Conservation (phyloP, 1,140 invertebrate genomes). For the Calosoma granatense region DNA sequence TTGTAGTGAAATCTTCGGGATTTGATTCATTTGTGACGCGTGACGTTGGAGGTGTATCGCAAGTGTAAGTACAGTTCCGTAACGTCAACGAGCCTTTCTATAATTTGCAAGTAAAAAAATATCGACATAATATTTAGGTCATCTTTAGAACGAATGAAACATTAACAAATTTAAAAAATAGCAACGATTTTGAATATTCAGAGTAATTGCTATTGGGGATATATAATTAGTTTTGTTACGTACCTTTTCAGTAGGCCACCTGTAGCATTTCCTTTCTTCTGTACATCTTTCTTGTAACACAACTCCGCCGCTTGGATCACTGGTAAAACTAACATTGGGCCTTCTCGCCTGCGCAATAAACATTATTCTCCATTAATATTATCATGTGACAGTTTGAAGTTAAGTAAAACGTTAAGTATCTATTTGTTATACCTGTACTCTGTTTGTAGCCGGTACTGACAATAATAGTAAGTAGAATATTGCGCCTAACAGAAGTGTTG, state of each 20-base stretch:
- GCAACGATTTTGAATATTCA: background rate
- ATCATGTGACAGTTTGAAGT: background rate
- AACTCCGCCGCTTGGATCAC: constrained; percentile 49
- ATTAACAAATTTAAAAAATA: too few species aligned
- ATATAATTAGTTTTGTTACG: constrained; percentile 11
- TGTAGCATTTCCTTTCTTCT: constrained; percentile 47
- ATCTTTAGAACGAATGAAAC: too few species aligned
- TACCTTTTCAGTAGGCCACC: constrained; percentile 49
- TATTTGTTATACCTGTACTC: constrained; percentile 39
- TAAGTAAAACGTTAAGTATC: too few species aligned
- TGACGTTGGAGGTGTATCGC: constrained; percentile 34
- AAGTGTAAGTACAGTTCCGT: constrained; percentile 47
- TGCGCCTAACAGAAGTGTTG: constrained; percentile 52
- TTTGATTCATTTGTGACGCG: background rate
- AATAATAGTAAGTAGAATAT: constrained; percentile 55
- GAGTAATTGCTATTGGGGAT: constrained; percentile 4
- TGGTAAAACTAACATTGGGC: constrained; percentile 51
- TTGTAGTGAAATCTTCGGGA: constrained; percentile 25
- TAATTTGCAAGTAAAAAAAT: too few species aligned
- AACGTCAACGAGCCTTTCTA: constrained; percentile 39
- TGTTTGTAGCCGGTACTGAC: constrained; percentile 48
- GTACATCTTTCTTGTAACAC: constrained; percentile 59
- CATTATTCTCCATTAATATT: constrained; percentile 2
- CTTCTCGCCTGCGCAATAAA: constrained; percentile 36
- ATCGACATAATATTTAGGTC: too few species aligned